These are phyloP conservation scores for Synergus japonicus DNA, from an alignment of 2,888 invertebrate species.

Conservation along the genomic window DNA sequence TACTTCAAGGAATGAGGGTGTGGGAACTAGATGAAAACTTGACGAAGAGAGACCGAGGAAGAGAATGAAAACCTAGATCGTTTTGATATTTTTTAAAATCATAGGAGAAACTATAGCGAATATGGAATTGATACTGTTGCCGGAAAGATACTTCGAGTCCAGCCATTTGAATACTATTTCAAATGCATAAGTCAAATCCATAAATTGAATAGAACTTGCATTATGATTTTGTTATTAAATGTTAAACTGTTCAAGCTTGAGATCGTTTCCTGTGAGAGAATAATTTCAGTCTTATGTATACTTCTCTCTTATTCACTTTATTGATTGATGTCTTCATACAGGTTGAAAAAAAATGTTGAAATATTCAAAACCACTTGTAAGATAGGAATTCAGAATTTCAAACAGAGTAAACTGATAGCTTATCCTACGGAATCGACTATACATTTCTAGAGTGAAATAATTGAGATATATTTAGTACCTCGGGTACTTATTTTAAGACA, in stretches of 20 bases:
- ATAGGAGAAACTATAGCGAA: slow-evolving; percentile 21
- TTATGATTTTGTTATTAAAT: slow-evolving; percentile 23
- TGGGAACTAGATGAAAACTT: slow-evolving; percentile 40
- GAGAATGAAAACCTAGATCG: slow-evolving; percentile 27
- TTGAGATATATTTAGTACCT: slow-evolving; percentile 22
- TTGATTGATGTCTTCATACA: background rate
- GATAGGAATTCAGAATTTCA: background rate
- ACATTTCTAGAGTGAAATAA: slow-evolving; percentile 2
- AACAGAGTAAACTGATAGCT: background rate
- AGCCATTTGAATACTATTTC: slow-evolving; percentile 28
- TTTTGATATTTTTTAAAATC: slow-evolving; percentile 30
- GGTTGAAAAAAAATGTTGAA: too few species aligned
- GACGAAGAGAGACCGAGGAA: slow-evolving; percentile 21
- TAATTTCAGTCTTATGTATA: background rate
- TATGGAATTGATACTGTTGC: slow-evolving; percentile 31
- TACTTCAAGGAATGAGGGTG: slow-evolving; percentile 39
- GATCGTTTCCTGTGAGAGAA: slow-evolving; percentile 29
- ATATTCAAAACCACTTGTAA: too few species aligned
- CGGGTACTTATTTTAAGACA: background rate
- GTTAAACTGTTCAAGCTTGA: background rate
- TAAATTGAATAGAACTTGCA: slow-evolving; percentile 34
- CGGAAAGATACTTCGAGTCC: slow-evolving; percentile 27
- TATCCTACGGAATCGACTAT: background rate
- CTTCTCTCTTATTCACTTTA: background rate
- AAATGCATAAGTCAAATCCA: slow-evolving; percentile 29